A percentile compares a stretch with the other conserved stretches of the same genome.
Conservation (phyloP, 2,888 invertebrate genomes). For the Drosophila neonasuta region DNA sequence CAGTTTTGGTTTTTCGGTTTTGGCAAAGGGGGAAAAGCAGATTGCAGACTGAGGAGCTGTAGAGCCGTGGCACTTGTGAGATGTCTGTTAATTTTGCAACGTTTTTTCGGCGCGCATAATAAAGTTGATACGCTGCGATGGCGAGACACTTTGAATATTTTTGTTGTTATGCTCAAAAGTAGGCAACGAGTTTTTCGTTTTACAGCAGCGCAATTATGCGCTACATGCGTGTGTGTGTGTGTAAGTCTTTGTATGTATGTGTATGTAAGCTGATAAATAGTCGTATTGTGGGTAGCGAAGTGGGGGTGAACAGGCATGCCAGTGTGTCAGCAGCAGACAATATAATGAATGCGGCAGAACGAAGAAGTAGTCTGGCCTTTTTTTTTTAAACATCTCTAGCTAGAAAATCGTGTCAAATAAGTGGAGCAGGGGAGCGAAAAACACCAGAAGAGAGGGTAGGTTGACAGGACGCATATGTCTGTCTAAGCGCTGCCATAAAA, state of each 20-base stretch:
- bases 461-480: constrained; percentile 56
- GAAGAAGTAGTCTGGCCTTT: constrained; percentile 49
- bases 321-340: constrained; percentile 49
- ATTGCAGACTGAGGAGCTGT: not conserved
- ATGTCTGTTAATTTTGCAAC: constrained; percentile 74
- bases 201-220: constrained; percentile 56
- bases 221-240: constrained; percentile 10
- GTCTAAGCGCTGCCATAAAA: constrained; percentile 67
- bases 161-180: constrained; percentile 49
- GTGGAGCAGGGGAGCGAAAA: constrained; percentile 45
- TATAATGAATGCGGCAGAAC: constrained; percentile 66
- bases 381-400: constrained; percentile 20
- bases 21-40: not conserved
- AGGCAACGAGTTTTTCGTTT: constrained; percentile 50
- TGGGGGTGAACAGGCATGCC: constrained; percentile 8
- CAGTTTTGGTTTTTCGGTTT: constrained; percentile 46
- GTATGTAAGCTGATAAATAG: constrained; percentile 44
- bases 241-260: constrained; percentile 6
- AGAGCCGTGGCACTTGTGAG: constrained; percentile 16
- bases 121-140: constrained; percentile 69
- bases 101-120: constrained; percentile 67
- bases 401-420: constrained; percentile 75
- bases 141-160: constrained; percentile 65
- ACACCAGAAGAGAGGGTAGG: not conserved
- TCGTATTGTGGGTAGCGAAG: constrained; percentile 12